Evolutionary conservation across 2,888 invertebrate species (phyloP).

Genomic region (Cybosia mesomella): DNA sequence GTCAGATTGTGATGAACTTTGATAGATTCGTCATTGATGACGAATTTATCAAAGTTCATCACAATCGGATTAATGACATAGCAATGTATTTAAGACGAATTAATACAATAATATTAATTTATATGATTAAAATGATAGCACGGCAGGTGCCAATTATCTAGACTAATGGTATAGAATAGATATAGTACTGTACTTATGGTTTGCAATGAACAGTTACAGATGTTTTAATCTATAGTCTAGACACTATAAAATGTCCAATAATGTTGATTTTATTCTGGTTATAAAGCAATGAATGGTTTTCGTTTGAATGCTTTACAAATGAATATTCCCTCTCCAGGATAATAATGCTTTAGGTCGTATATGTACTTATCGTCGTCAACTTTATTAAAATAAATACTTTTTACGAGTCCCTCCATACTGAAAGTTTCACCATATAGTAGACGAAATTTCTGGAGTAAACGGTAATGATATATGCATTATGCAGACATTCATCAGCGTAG

Average conservation of each 20-base stretch:
- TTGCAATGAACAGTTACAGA: not conserved
- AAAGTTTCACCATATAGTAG: constrained; percentile 27
- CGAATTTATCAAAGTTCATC: too few relatives aligned
- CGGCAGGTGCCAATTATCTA: not conserved
- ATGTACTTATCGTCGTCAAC: not conserved
- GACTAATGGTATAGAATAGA: too few relatives aligned
- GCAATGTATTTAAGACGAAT: too few relatives aligned
- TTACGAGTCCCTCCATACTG: constrained; percentile 16
- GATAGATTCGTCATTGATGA: too few relatives aligned
- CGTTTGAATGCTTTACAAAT: constrained; percentile 4
- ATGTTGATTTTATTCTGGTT: not conserved
- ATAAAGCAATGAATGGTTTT: not conserved
- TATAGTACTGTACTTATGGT: not conserved
- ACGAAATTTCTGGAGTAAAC: constrained; percentile 25
- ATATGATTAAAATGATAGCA: not conserved
- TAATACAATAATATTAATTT: not conserved
- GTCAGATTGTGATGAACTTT: too few relatives aligned
- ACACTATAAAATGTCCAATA: constrained; percentile 10
- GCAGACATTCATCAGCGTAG: constrained; percentile 44
- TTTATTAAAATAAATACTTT: constrained; percentile 30
- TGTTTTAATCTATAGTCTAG: constrained; percentile 1
- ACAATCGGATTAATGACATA: too few relatives aligned
- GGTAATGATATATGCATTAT: constrained; percentile 42
- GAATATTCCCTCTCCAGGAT: not conserved
- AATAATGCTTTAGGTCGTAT: too few relatives aligned